Base-by-base conservation (phyloP, 2,113 vertebrate species). In the Catharus bicknelli region DNA sequence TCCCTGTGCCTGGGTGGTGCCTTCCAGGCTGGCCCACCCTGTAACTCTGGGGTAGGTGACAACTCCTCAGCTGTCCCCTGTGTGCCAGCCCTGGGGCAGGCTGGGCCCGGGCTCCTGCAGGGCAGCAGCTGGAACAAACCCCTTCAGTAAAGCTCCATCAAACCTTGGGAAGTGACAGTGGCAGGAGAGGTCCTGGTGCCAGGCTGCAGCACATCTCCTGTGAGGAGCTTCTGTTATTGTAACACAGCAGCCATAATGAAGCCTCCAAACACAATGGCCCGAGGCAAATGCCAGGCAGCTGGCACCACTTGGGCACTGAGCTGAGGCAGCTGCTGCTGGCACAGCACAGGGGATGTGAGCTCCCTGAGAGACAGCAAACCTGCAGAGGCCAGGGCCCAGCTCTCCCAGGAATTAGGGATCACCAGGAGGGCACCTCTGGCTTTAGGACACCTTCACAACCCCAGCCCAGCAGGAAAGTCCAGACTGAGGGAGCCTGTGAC, bases 251-350 rank as follows among this genome's bases (percentile, higher is more conserved):
- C 16, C 43, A 18, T 5, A n/a, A 83, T 3, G 59, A 23, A 73
- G 36, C 51, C 34, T 43, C 57, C 45, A 23, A 30, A 83, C 76
- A 91, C 83, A 79, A 76, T 6, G 53, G 88, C 72, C 57, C 27
- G 23, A 79, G 75, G 73, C 64, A 73, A 86, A 74, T 17, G 66
- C 34, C 67, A 40, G 63, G 87, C 76, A 82, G 90, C 59, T 77
- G 87, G 91, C 75, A 72, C 48, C 5, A 30, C 7, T 7, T 5
- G 61, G 86, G 69, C 53, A 4, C 4, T 2, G 70, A 78, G 86
- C 68, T 47, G 53, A 19, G 50, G 73, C 94, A 94, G 94, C 90
- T 93, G 94, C 34, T 36, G 90, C 91, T 87, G 90, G 96, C 93
- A 90, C 27, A n/a, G 83, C 47, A 38, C 14, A 17, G 11, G 66